Evolutionary conservation across 35 echinoderm and acorn worm genomes (phyloP), one percentile per base, ranked within the genome.

Genomic region (Ophiothrix spiculata): DNA sequence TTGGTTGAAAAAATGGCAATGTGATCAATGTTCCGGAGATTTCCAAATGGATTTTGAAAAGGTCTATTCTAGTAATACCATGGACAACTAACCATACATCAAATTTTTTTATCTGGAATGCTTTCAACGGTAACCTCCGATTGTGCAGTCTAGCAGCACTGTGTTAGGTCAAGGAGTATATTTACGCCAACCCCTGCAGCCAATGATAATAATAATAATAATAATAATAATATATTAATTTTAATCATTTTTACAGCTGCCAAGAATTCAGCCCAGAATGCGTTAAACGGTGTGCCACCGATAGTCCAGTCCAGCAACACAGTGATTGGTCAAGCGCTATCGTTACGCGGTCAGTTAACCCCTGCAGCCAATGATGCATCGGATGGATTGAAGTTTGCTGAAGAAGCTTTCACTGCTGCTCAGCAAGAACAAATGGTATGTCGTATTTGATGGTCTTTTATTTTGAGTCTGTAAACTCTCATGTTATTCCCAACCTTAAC

Each of bases 291-390:
- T 31, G 15, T 79, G 32, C 33, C 56, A 16, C 37, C 1, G 8
- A 88, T 92, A 21, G 63, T 64, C 17, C 40, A 41, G 32, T 31
- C 56, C 32, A 82, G 64, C 3, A 45, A 25, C 17, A 31, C 78
- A 49, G 78, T 46, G 32, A 49, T 83, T 76, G 80, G 80, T 39
- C 32, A 32, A 77, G 79, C 91, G 19, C 33, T 41, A 64, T 79
- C 87, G 36, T 80, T 88, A 37, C 87, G 86, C 80, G 86, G 25
- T 32, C 85, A 92, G 39, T 64, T 94, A 33, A 64, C 39, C 16
- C 33, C 12, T 25, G 35, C 84, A 31, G 46, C 56, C 21, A 76
- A 23, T 13, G 34, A 79, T 56, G 92, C 88, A 21, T 15, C 40
- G 0, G 83, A 84, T 28, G 87, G 82, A 21, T 74, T 90, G 21